Percentiles rank a stretch among this genome's conserved stretches.
Conservation (phyloP, 2,113 vertebrate species). For the Acanthochromis polyacanthus region DNA sequence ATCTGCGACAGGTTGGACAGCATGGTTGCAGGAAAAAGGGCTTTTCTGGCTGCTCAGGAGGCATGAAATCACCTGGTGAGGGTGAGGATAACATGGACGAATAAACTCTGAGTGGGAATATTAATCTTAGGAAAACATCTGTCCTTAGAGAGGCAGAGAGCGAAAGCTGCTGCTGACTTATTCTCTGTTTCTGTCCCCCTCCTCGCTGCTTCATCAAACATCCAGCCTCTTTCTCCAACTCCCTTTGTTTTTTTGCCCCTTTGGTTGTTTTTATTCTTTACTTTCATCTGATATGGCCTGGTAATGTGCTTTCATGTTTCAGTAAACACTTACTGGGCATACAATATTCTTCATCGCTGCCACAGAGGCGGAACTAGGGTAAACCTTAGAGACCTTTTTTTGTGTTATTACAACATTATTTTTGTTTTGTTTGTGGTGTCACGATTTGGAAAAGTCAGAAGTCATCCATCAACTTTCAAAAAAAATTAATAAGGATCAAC, state of each 20-base stretch:
- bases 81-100: conserved; percentile 61
- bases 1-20: conserved; percentile 64
- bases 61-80: conserved; percentile 77
- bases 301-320: conserved; percentile 55
- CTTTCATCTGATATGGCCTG: conserved; percentile 23
- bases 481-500: not conserved
- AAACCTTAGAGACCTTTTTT: conserved; percentile 30
- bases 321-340: conserved; percentile 35
- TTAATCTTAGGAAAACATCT: conserved; percentile 77
- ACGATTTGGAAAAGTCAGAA: not conserved
- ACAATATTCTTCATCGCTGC: conserved; percentile 28
- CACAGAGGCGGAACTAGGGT: conserved; percentile 7
- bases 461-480: conserved; percentile 1
- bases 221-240: conserved; percentile 18
- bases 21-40: conserved; percentile 31
- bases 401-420: conserved; percentile 13
- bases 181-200: conserved; percentile 42
- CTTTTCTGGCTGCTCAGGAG: conserved; percentile 62
- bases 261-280: conserved; percentile 9
- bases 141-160: conserved; percentile 50
- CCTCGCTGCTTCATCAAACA: conserved; percentile 53
- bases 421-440: not conserved
- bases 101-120: conserved; percentile 68
- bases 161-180: conserved; percentile 60
- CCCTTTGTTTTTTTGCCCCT: conserved; percentile 51